A percentile compares a stretch with the other conserved stretches of the same genome.
These are phyloP conservation scores for Mionectes macconnelli DNA, from an alignment of 2,113 vertebrate species.

Conservation along the genomic window DNA sequence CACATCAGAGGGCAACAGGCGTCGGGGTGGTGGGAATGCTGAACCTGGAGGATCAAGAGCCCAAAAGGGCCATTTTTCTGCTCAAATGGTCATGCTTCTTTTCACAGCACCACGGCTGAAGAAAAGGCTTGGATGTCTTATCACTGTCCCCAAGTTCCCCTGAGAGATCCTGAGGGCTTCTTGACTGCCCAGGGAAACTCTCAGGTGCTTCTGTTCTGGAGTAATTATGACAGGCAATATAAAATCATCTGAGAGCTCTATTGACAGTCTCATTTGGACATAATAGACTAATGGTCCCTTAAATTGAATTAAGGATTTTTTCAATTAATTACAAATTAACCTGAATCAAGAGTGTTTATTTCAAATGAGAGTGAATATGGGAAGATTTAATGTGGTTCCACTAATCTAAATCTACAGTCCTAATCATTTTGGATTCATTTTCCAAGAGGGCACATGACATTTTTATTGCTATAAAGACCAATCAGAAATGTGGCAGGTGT, in stretches of 20 bases:
- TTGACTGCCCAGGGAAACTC: background rate
- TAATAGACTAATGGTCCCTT: background rate
- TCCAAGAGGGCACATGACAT: fast-evolving
- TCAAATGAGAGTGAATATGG: background rate
- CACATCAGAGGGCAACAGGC: background rate
- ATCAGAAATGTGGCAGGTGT: background rate
- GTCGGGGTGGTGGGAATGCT: background rate
- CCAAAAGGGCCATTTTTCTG: background rate
- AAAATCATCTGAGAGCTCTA: background rate
- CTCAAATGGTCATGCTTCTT: fast-evolving
- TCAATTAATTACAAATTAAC: background rate
- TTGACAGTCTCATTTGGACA: background rate
- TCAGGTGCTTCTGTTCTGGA: background rate
- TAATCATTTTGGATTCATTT: background rate
- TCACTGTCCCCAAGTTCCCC: background rate
- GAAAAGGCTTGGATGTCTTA: background rate
- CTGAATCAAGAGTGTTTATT: background rate
- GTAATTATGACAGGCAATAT: background rate
- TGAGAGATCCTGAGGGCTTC: background rate
- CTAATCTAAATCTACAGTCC: background rate
- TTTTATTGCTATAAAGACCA: background rate
- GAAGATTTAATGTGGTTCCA: background rate
- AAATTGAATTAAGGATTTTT: background rate
- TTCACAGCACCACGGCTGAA: background rate
- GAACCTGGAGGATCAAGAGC: background rate